These are phyloP conservation scores for Cebus imitator DNA, from an alignment of 2,113 vertebrate species.

Conservation along the genomic window DNA sequence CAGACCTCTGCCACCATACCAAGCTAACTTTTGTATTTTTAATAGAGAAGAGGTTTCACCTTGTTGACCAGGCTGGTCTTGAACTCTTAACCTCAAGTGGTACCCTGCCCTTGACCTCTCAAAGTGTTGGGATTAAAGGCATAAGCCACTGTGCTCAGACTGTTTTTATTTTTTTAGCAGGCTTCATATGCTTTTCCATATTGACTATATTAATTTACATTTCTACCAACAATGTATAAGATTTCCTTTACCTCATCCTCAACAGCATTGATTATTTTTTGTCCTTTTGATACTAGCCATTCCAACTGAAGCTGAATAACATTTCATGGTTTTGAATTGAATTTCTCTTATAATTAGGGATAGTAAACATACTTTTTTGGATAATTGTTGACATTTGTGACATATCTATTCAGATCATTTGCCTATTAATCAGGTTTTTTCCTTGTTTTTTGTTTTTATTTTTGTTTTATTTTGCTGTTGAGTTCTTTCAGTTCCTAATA, in stretches of 20 bases:
- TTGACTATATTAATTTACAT: neutral
- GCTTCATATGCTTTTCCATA: neutral
- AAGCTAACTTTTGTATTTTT: too few relatives aligned
- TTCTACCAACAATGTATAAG: neutral
- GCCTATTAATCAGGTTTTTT: neutral
- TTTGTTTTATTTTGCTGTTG: neutral
- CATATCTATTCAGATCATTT: neutral
- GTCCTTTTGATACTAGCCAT: neutral
- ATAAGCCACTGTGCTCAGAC: too few relatives aligned
- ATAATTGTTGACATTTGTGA: neutral
- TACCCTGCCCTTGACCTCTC: too few relatives aligned
- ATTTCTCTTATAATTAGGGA: neutral
- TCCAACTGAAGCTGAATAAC: neutral
- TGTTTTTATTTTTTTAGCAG: neutral
- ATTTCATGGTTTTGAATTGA: neutral
- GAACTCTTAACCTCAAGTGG: too few relatives aligned
- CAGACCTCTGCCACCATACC: too few relatives aligned
- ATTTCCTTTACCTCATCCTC: neutral
- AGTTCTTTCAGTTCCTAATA: neutral
- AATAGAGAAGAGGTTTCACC: too few relatives aligned
- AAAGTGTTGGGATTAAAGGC: too few relatives aligned
- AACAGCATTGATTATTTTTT: neutral
- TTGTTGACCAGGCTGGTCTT: too few relatives aligned
- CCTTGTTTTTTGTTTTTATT: too few relatives aligned
- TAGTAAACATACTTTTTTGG: neutral